These are phyloP conservation scores for Odontophorus gujanensis DNA, from an alignment of 2,113 vertebrate genomes.

Conservation along the genomic window DNA sequence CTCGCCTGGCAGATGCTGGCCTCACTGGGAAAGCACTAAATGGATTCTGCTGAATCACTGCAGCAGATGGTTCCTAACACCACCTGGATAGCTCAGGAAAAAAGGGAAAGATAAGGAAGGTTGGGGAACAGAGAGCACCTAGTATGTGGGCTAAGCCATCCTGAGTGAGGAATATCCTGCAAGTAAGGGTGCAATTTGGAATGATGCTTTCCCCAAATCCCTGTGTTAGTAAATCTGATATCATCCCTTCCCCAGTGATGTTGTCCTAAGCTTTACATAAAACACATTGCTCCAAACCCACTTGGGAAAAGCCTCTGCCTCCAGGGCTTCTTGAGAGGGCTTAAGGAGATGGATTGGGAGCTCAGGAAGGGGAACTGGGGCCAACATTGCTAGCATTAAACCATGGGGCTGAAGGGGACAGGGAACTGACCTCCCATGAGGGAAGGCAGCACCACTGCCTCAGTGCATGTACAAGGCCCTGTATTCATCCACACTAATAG, in stretches of 20 bases:
- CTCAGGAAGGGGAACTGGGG: not conserved
- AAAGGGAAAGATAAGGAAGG: conserved; percentile 21
- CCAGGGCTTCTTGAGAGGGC: not conserved
- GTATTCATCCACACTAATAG: not conserved
- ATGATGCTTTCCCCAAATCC: conserved; percentile 13
- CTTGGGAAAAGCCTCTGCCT: not conserved
- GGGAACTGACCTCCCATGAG: not conserved
- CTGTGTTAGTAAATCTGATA: not conserved
- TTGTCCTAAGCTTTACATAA: not conserved
- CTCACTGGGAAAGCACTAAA: conserved; percentile 66
- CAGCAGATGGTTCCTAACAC: conserved; percentile 65
- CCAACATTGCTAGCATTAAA: not conserved
- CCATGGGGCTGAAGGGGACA: not conserved
- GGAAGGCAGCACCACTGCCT: not conserved
- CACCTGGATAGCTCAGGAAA: conserved; percentile 61
- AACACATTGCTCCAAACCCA: rapidly evolving
- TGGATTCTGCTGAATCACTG: conserved; percentile 74
- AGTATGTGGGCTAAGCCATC: conserved; percentile 8
- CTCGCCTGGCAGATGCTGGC: conserved; percentile 66
- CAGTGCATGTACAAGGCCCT: not conserved
- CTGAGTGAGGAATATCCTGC: conserved; percentile 16
- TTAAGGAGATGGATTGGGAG: not conserved
- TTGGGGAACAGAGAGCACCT: conserved; percentile 54
- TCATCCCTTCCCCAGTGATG: not conserved
- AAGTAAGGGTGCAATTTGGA: not conserved